Percentiles rank a stretch among this genome's conserved stretches.
Evolutionary conservation across 2,888 invertebrate species (phyloP).

Genomic region (Minunthozetes semirufus): DNA sequence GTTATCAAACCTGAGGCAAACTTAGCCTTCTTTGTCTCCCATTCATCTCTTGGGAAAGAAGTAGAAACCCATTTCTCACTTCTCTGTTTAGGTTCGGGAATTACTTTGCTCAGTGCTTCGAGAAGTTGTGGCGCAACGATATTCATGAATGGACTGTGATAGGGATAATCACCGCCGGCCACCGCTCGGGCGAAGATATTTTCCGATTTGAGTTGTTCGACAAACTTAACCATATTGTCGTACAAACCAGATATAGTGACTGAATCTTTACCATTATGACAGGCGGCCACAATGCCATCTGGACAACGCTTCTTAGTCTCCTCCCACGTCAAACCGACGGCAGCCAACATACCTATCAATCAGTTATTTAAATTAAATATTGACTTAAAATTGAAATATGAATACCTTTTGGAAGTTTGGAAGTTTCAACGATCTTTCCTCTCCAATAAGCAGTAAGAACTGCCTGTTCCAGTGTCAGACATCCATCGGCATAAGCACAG

Average conservation of each 20-base stretch:
- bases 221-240: slow-evolving; percentile 61
- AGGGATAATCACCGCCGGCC: slow-evolving; percentile 80
- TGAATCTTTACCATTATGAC: slow-evolving; percentile 88
- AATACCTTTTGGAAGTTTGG: slow-evolving; percentile 49
- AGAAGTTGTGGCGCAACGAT: slow-evolving; percentile 71
- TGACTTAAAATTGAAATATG: background rate
- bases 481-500: slow-evolving; percentile 94
- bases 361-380: slow-evolving; percentile 40
- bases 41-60: slow-evolving; percentile 76
- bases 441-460: slow-evolving; percentile 89
- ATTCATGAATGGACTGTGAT: slow-evolving; percentile 86
- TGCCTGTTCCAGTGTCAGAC: slow-evolving; percentile 86
- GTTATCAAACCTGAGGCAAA: slow-evolving; percentile 58
- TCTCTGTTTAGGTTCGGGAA: slow-evolving; percentile 70
- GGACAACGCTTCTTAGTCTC: slow-evolving; percentile 68
- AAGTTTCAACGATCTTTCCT: slow-evolving; percentile 70
- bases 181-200: slow-evolving; percentile 76
- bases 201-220: slow-evolving; percentile 62
- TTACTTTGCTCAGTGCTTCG: slow-evolving; percentile 50
- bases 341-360: slow-evolving; percentile 77
- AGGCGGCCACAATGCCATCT: slow-evolving; percentile 72
- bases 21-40: slow-evolving; percentile 69
- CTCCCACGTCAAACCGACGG: slow-evolving; percentile 82
- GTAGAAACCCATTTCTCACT: slow-evolving; percentile 82
- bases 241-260: slow-evolving; percentile 88